phyloP scores from a whole-genome alignment of 2,113 vertebrate genomes.

The Engraulis encrasicolus region DNA sequence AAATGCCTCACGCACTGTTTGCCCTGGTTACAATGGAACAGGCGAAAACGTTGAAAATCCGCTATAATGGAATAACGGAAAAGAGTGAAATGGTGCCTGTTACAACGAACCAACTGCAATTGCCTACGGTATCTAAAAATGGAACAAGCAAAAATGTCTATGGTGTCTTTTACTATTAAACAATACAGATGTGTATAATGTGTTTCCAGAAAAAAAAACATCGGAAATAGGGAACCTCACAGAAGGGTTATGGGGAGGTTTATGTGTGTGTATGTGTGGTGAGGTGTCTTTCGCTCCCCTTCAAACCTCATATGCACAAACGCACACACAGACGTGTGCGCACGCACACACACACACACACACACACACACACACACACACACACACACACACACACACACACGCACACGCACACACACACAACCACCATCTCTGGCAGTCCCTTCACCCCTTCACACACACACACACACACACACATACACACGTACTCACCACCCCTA shows the following conservation, averaged over 20 bases:
- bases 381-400: conserved; percentile 5
- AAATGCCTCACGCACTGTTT: no score
- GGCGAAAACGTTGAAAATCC: no score
- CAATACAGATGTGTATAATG: not conserved
- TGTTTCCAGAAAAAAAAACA: not conserved
- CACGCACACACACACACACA: not conserved
- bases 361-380: not conserved
- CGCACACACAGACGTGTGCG: not conserved
- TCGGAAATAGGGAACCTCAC: not conserved
- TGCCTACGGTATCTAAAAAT: no score
- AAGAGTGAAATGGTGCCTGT: no score
- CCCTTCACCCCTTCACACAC: not conserved
- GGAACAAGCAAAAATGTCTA: not conserved
- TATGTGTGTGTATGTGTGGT: not conserved
- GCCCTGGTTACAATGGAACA: no score
- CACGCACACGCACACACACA: not conserved
- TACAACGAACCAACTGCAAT: no score
- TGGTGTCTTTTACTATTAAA: not conserved
- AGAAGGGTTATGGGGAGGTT: conserved; percentile 4
- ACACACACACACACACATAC: not conserved
- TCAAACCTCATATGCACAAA: not conserved
- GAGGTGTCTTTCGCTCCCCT: not conserved
- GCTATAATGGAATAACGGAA: no score
- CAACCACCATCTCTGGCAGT: no score
- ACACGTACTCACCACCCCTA: not conserved